Evolutionary conservation across 1,140 invertebrate species (phyloP).

Genomic region (Brachionus koreanus): DNA sequence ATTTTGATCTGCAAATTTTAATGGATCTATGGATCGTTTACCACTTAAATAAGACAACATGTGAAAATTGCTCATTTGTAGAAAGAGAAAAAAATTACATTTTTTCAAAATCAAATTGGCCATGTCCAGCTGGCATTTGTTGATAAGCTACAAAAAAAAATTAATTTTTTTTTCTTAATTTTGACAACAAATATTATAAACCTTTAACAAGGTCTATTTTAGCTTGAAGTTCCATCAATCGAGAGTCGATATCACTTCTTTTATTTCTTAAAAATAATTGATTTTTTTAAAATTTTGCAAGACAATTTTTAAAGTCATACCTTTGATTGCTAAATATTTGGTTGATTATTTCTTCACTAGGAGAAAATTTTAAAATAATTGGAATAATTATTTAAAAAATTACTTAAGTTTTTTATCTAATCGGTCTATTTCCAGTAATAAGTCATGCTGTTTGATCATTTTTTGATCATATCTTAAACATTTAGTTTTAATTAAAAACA

Average conservation of each 20-base stretch:
- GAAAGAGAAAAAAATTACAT: neutral
- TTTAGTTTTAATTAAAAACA: neutral
- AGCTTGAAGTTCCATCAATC: conserved; percentile 26
- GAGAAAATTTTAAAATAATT: neutral
- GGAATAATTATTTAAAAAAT: neutral
- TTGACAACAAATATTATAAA: neutral
- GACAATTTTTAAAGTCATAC: neutral
- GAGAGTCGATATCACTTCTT: conserved; percentile 28
- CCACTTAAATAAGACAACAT: neutral
- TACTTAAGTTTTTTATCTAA: neutral
- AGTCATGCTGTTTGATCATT: neutral
- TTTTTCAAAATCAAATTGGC: conserved; percentile 23
- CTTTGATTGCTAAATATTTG: neutral
- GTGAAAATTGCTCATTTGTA: neutral
- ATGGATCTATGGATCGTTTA: neutral
- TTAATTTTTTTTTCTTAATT: neutral
- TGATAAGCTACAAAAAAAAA: neutral
- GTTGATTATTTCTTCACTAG: neutral
- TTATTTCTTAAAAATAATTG: neutral
- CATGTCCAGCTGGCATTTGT: conserved; percentile 40
- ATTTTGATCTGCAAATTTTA: neutral
- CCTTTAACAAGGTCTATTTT: conserved; percentile 9
- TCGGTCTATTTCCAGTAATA: neutral
- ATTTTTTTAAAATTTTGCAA: neutral
- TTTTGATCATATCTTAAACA: neutral